Conservation (phyloP, 2,888 invertebrate genomes). For the Cacoxenus indagator region DNA sequence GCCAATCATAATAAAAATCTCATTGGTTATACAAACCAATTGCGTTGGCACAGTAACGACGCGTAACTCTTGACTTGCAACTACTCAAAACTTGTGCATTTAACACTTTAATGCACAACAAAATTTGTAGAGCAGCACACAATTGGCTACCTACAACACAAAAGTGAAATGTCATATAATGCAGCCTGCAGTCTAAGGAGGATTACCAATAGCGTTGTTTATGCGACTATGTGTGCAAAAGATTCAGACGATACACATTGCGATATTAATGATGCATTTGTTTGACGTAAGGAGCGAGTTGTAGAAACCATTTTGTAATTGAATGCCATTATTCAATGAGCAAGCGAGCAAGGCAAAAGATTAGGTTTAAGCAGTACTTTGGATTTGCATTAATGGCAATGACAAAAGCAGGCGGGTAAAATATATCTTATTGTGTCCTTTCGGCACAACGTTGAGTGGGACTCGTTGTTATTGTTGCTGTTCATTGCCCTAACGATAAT, state of each 20-base stretch:
- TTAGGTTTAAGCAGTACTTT: not conserved
- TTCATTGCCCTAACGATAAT: not conserved
- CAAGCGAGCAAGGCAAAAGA: not conserved
- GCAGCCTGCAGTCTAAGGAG: too few species aligned
- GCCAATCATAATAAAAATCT: constrained; percentile 1
- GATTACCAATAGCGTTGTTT: too few species aligned
- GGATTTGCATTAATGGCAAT: constrained; percentile 1
- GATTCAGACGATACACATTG: not conserved
- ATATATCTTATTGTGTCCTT: not conserved
- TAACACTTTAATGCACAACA: constrained; percentile 6
- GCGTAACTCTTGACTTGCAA: not conserved
- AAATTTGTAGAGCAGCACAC: not conserved
- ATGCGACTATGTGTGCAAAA: too few species aligned
- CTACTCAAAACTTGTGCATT: not conserved
- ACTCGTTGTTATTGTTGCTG: not conserved
- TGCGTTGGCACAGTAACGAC: not conserved
- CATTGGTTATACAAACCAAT: too few species aligned
- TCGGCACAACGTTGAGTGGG: not conserved
- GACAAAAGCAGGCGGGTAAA: not conserved
- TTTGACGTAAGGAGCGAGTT: not conserved
- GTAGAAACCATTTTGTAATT: constrained; percentile 5
- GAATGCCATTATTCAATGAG: not conserved
- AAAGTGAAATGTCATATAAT: not conserved
- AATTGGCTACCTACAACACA: not conserved
- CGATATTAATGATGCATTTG: not conserved